Base-by-base conservation (phyloP, 2,797 vertebrate species). In the Myotis vivesi region DNA sequence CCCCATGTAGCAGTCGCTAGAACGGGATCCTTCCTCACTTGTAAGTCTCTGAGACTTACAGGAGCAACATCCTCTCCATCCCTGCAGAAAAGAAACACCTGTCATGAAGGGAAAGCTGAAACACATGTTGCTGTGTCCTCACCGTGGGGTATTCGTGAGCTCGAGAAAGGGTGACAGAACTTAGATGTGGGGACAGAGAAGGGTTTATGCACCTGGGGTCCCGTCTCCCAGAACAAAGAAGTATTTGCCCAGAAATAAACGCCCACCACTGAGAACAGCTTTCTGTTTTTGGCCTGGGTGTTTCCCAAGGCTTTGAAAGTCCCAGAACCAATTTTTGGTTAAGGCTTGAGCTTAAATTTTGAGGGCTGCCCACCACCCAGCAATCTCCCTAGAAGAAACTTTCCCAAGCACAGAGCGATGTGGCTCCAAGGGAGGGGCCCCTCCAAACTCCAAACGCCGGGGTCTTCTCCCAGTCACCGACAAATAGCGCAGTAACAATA, bases 401-500 rank as follows among this genome's bases (percentile, higher is more conserved):
- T 82, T 87, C 55, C 69, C 38, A 51, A 73, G 38, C n/a, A 36
- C 41, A 53, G 46, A 90, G 71, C n/a, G 33, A 17, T 46, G 17
- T 64, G 71, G 38, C 66, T 57, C 49, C 6, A 8, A 49, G 80
- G 77, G 62, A 59, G 23, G 36, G 38, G 19, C 30, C 17, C 73
- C 87, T 82, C 41, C 73, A 89, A 95, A 64, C 87, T 77, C 41
- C 73, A 89, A 95, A 64, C 64, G 84, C 41, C 36, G 9, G 19
- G 64, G 49, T 59, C 90, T 90, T 79, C 84, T 82, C 75, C 38
- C 9, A 59, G 79, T 73, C 66, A 36, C 86, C 59, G 92, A 83
- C 73, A 68, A 94, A 81, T 25, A 93, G 69, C 69, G 76, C 71
- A 94, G 64, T 87, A 91, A 87, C 92, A 81, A 90, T 87, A 84